Evolutionary conservation across 92 coral and sea anemone species (phyloP).

Genomic region (Heliopora coerulea): DNA sequence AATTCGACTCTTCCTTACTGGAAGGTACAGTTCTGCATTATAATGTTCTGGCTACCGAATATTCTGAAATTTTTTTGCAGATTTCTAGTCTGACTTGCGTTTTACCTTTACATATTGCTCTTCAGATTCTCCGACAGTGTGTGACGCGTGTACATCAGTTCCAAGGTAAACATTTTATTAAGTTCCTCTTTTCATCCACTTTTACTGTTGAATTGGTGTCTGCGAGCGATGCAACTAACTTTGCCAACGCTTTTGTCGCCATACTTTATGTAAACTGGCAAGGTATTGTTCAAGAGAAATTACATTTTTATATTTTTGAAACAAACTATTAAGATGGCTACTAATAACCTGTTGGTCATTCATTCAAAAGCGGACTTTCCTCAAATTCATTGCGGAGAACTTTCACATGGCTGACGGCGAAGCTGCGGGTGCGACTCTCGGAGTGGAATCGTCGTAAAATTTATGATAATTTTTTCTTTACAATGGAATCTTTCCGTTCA

Average conservation of each 20-base stretch:
- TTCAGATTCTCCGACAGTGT: slow-evolving; percentile 34
- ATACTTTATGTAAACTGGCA: too few relatives aligned
- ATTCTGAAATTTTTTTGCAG: background rate
- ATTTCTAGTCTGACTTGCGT: background rate
- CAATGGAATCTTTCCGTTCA: background rate
- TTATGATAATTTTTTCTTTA: slow-evolving; percentile 8
- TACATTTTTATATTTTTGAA: too few relatives aligned
- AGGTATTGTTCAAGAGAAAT: too few relatives aligned
- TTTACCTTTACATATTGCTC: background rate
- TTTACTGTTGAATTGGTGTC: background rate
- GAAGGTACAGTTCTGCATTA: slow-evolving; percentile 71
- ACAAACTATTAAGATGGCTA: background rate
- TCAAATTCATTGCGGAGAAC: background rate
- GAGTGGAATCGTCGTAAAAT: slow-evolving; percentile 11
- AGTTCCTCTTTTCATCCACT: background rate
- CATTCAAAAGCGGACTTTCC: background rate
- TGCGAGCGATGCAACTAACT: background rate
- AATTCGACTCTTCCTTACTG: slow-evolving; percentile 93
- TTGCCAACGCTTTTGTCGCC: background rate
- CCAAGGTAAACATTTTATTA: slow-evolving; percentile 21
- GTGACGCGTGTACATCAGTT: slow-evolving; percentile 44
- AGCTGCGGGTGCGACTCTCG: background rate
- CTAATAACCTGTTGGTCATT: background rate
- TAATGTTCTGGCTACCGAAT: background rate
- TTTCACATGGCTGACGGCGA: background rate